Conservation (phyloP, 2,797 vertebrate species). For the Hemibagrus guttatus region DNA sequence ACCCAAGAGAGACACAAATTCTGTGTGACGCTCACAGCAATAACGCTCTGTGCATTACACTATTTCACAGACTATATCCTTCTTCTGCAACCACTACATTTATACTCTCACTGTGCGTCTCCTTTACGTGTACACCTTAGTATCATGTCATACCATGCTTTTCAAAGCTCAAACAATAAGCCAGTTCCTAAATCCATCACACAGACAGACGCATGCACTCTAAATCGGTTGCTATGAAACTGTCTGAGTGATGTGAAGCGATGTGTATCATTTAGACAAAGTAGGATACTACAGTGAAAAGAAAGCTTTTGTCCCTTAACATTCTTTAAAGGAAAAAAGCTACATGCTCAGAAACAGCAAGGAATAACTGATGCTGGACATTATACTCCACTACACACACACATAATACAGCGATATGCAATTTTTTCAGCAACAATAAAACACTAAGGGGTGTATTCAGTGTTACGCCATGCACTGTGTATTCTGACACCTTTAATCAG, state of each 20-base stretch:
- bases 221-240: slow-evolving; percentile 18
- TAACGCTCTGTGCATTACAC: background rate
- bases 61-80: background rate
- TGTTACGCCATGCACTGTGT: too few species aligned
- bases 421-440: background rate
- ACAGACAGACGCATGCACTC: background rate
- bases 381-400: background rate
- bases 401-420: background rate
- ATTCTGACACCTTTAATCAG: too few species aligned
- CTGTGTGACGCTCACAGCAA: background rate
- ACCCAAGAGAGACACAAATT: background rate
- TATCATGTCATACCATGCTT: background rate
- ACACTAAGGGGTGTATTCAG: background rate
- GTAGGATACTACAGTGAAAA: background rate
- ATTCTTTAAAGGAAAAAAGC: background rate
- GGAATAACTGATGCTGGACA: background rate
- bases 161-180: background rate
- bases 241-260: background rate
- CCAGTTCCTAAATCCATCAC: background rate
- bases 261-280: background rate
- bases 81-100: background rate
- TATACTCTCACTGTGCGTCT: background rate
- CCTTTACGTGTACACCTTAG: background rate
- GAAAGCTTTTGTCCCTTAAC: background rate
- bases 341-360: background rate